A percentile compares a stretch with the other conserved stretches of the same genome.
These are phyloP conservation scores for Sminthurides aquaticus DNA, from an alignment of 2,888 invertebrate species.

Conservation along the genomic window DNA sequence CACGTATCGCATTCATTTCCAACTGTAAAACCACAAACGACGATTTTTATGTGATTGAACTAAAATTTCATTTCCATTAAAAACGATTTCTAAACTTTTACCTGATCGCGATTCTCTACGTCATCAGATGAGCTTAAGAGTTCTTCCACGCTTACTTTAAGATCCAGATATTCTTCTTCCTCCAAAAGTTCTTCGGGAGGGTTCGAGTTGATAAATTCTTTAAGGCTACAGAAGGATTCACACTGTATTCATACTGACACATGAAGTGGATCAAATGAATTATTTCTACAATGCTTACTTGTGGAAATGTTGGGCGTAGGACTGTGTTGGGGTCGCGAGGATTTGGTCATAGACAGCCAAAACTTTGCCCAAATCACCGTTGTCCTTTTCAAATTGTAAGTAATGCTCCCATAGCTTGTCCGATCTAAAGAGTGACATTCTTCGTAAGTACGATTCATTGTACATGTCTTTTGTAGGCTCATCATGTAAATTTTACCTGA, in stretches of 20 bases:
- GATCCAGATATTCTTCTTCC: conserved; percentile 49
- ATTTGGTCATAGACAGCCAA: conserved; percentile 82
- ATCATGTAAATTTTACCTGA: conserved; percentile 53
- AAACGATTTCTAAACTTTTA: too few species aligned
- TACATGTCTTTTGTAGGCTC: too few species aligned
- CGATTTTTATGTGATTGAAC: too few species aligned
- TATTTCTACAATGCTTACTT: conserved; percentile 57
- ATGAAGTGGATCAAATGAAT: too few species aligned
- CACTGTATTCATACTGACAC: too few species aligned
- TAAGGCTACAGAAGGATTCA: conserved; percentile 45
- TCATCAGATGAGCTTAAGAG: conserved; percentile 12
- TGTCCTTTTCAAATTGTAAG: conserved; percentile 88
- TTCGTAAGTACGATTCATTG: too few species aligned
- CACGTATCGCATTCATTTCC: conserved; percentile 53
- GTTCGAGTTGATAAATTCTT: conserved; percentile 49
- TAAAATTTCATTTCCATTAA: too few species aligned
- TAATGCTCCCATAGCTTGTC: conserved; percentile 95
- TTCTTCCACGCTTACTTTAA: conserved; percentile 21
- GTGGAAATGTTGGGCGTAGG: conserved; percentile 87
- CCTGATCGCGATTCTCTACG: conserved; percentile 20
- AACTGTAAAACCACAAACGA: conserved; percentile 45
- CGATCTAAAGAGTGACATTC: too few species aligned
- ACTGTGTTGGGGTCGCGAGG: conserved; percentile 80
- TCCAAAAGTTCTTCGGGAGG: conserved; percentile 51
- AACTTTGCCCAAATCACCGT: conserved; percentile 62